These are phyloP conservation scores for Orthonevra nobilis DNA, from an alignment of 2,888 invertebrate species.

Conservation along the genomic window DNA sequence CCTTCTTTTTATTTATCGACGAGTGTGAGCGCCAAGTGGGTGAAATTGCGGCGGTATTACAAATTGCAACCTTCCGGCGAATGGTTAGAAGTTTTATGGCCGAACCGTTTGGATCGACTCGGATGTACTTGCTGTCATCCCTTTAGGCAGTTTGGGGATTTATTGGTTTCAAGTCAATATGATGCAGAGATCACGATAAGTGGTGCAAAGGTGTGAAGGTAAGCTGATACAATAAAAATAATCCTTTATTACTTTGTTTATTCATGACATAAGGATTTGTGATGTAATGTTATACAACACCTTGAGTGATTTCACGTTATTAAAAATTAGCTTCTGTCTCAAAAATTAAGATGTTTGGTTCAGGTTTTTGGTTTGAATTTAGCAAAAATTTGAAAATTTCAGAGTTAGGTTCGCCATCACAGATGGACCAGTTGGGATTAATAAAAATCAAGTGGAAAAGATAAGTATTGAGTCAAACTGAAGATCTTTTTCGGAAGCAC, in stretches of 20 bases:
- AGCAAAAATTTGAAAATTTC: too few species aligned
- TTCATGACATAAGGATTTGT: slow-evolving; percentile 27
- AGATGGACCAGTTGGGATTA: too few species aligned
- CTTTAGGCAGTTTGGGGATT: slow-evolving; percentile 10
- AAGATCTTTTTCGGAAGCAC: too few species aligned
- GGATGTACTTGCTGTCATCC: slow-evolving; percentile 8
- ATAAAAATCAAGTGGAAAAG: too few species aligned
- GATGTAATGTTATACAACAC: not conserved
- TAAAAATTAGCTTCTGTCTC: too few species aligned
- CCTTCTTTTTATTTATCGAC: slow-evolving; percentile 55
- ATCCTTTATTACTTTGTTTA: slow-evolving; percentile 21
- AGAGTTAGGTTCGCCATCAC: too few species aligned
- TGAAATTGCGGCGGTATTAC: slow-evolving; percentile 38
- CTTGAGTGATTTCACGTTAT: too few species aligned
- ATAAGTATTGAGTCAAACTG: too few species aligned
- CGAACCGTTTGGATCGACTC: slow-evolving; percentile 45
- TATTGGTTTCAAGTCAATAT: slow-evolving; percentile 20
- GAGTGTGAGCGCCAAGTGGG: slow-evolving; percentile 16
- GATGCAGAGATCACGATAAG: slow-evolving; percentile 12
- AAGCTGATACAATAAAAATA: not conserved
- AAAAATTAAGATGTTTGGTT: too few species aligned
- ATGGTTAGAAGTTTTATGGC: slow-evolving; percentile 38
- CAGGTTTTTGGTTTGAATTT: too few species aligned
- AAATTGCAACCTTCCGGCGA: slow-evolving; percentile 51
- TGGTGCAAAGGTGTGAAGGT: slow-evolving; percentile 30